These are phyloP conservation scores for Cepaea hortensis DNA, from an alignment of 2,888 invertebrate genomes.

Conservation along the genomic window DNA sequence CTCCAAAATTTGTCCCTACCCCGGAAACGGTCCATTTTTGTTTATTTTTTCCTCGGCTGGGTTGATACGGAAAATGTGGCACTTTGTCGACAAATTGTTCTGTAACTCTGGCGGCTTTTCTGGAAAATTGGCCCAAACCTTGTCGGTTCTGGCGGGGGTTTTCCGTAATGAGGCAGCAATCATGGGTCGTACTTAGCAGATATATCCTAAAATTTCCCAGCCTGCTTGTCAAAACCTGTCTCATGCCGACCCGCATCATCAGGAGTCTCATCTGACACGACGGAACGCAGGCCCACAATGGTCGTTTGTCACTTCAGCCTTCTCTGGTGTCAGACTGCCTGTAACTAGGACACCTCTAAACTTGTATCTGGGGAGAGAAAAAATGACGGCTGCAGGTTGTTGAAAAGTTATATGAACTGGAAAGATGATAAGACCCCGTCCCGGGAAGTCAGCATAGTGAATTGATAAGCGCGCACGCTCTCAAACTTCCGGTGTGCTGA, in stretches of 20 bases:
- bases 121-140: slow-evolving; percentile 30
- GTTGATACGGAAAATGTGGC: slow-evolving; percentile 23
- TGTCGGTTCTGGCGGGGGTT: slow-evolving; percentile 2
- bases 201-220: slow-evolving; percentile 40
- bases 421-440: no score
- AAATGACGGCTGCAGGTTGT: neutral
- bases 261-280: slow-evolving; percentile 7
- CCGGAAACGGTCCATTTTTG: slow-evolving; percentile 44
- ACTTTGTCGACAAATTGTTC: slow-evolving; percentile 34
- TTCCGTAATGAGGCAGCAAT: slow-evolving; percentile 30
- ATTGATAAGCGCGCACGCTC: no score
- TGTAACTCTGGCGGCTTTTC: slow-evolving; percentile 27
- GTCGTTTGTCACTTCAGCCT: slow-evolving; percentile 33
- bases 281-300: neutral
- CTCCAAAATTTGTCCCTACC: slow-evolving; percentile 25
- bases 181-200: slow-evolving; percentile 28
- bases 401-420: neutral
- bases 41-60: slow-evolving; percentile 35
- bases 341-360: neutral
- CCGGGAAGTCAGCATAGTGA: no score
- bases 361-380: neutral
- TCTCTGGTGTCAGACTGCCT: slow-evolving; percentile 17
- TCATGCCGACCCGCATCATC: slow-evolving; percentile 20
- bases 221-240: slow-evolving; percentile 43
- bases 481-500: no score